These are phyloP conservation scores for Protobothrops flavoviridis DNA, from an alignment of 2,113 vertebrate genomes.

Conservation along the genomic window DNA sequence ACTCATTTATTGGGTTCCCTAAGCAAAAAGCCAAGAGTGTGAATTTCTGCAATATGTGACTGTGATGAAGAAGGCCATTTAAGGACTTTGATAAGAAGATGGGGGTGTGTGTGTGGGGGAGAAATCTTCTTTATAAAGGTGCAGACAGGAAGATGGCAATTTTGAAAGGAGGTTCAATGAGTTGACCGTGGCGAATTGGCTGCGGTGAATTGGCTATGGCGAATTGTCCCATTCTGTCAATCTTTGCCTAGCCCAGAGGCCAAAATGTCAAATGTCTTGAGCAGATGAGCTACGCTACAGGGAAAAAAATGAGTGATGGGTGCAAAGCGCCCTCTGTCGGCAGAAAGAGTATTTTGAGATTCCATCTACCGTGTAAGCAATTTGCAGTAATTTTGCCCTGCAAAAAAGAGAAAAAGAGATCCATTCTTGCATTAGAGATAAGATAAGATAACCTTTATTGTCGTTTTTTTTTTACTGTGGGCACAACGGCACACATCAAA, in stretches of 20 bases:
- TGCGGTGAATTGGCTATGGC: no score
- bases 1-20: background rate
- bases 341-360: background rate
- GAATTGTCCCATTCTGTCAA: no score
- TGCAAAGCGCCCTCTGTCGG: conserved; percentile 62
- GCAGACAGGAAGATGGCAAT: background rate
- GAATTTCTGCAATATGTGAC: background rate
- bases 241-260: background rate
- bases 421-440: background rate
- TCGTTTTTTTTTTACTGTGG: no score
- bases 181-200: no score
- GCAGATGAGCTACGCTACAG: background rate
- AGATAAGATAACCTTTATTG: no score
- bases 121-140: background rate
- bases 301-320: background rate
- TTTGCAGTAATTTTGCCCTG: background rate
- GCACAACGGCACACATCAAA: no score
- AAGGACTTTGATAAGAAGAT: background rate
- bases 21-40: background rate
- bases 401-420: background rate
- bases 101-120: no score
- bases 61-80: accelerated
- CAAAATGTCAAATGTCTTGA: conserved; percentile 39
- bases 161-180: background rate
- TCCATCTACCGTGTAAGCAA: no score